A percentile compares a stretch with the other conserved stretches of the same genome.
phyloP scores from a whole-genome alignment of 2,797 vertebrate species.

The Syngnathus acus region DNA sequence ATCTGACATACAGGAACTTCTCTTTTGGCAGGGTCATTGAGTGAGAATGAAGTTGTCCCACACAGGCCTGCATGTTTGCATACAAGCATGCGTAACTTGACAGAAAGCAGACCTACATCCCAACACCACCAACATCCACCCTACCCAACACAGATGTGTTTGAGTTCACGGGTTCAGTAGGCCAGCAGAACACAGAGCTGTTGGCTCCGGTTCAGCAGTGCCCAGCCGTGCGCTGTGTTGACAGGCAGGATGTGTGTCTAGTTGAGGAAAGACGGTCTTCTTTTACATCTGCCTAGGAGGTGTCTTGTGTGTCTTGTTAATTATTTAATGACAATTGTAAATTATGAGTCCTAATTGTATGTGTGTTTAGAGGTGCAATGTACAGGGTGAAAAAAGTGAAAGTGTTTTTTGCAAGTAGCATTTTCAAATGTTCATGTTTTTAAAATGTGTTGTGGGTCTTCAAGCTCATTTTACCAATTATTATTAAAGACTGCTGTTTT shows the following conservation, averaged over 20 bases:
- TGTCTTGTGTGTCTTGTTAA: background rate
- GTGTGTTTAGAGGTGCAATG: no score
- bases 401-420: no score
- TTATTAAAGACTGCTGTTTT: background rate
- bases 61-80: conserved; percentile 34
- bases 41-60: conserved; percentile 47
- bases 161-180: conserved; percentile 61
- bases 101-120: conserved; percentile 43
- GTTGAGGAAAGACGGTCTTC: conserved; percentile 66
- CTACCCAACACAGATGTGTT: conserved; percentile 18
- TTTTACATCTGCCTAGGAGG: conserved; percentile 57
- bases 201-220: conserved; percentile 35
- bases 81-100: conserved; percentile 43
- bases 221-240: conserved; percentile 60
- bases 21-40: conserved; percentile 35
- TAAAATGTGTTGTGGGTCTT: background rate
- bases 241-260: conserved; percentile 64
- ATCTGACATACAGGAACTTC: conserved; percentile 36
- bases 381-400: no score
- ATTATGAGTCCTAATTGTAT: no score
- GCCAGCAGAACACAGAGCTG: conserved; percentile 38
- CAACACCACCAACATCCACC: conserved; percentile 4
- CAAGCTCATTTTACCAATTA: background rate
- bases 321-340: no score
- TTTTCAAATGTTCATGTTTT: background rate